These are phyloP conservation scores for Buphagus erythrorhynchus DNA, from an alignment of 2,797 vertebrate species.

Conservation along the genomic window DNA sequence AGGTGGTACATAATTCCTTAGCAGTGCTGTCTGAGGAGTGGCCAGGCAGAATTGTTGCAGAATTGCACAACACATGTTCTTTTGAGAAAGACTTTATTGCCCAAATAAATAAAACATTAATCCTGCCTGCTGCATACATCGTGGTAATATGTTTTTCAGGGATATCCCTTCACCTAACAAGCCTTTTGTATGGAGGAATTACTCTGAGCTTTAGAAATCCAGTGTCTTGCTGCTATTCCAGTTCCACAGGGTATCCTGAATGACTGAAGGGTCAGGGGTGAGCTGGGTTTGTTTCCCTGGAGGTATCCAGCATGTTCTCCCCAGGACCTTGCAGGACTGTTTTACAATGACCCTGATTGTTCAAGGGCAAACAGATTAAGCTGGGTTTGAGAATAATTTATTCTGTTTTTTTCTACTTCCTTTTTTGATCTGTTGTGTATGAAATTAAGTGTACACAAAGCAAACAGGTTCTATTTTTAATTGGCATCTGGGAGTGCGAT, in stretches of 20 bases:
- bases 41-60: not conserved
- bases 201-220: not conserved
- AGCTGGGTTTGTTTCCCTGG: not conserved
- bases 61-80: not conserved
- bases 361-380: not conserved
- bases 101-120: not conserved
- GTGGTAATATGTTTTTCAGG: not conserved
- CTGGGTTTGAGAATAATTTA: not conserved
- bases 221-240: fast-evolving
- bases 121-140: not conserved
- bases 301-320: not conserved
- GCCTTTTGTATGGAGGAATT: not conserved
- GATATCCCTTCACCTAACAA: not conserved
- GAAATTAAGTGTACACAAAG: not conserved
- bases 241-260: not conserved
- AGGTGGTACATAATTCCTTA: not conserved
- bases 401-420: not conserved
- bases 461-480: not conserved
- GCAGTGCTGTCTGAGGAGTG: not conserved
- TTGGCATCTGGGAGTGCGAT: not conserved
- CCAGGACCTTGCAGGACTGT: not conserved
- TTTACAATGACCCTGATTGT: not conserved
- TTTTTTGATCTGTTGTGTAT: not conserved
- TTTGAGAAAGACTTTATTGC: not conserved
- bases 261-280: not conserved